phyloP scores from a whole-genome alignment of 2,888 invertebrate species.

The Protophormia terraenovae region DNA sequence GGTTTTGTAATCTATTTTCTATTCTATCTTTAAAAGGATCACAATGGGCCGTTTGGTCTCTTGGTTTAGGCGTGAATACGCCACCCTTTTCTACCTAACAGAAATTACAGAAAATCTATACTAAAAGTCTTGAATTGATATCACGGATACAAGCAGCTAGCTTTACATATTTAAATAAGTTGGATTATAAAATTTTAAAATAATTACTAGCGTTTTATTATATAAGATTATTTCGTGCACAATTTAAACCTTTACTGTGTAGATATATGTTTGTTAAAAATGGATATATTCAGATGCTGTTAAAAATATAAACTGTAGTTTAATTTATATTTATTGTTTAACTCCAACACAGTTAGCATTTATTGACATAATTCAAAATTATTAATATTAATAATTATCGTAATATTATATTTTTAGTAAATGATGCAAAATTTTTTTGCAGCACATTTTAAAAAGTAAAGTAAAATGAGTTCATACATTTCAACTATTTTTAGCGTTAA shows the following conservation, averaged over 20 bases:
- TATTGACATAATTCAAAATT: slow-evolving; percentile 79
- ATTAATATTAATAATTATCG: slow-evolving; percentile 69
- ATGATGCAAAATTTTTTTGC: slow-evolving; percentile 78
- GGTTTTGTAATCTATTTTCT: no score
- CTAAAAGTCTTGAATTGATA: no score
- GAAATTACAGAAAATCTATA: no score
- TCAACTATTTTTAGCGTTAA: slow-evolving; percentile 64
- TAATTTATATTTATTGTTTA: slow-evolving; percentile 68
- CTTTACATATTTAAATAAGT: no score
- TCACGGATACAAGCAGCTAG: no score
- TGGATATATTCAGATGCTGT: slow-evolving; percentile 31
- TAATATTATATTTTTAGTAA: slow-evolving; percentile 67
- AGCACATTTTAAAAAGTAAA: slow-evolving; percentile 70
- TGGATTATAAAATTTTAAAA: neutral
- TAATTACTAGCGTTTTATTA: neutral
- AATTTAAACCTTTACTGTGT: neutral
- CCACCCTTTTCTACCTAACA: no score
- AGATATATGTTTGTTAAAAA: slow-evolving; percentile 5
- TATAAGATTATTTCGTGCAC: neutral
- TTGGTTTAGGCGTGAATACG: no score
- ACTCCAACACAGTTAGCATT: slow-evolving; percentile 77
- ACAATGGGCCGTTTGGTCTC: no score
- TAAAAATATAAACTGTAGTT: slow-evolving; percentile 51
- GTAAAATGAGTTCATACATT: slow-evolving; percentile 66
- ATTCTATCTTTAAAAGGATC: no score